Base-by-base conservation (phyloP, 2,888 invertebrate genomes). In the Schrankia costaestrigalis region DNA sequence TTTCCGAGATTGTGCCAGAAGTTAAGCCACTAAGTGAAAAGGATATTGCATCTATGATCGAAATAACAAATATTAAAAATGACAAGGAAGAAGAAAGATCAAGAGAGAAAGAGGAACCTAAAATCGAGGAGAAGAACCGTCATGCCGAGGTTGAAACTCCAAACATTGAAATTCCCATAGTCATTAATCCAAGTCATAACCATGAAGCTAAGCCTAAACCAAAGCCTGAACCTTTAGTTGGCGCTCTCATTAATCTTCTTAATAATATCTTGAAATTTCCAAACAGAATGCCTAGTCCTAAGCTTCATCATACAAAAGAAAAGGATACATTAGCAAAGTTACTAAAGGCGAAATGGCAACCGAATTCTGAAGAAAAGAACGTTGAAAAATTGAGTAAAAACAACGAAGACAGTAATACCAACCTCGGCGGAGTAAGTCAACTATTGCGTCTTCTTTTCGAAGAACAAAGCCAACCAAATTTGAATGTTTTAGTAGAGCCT, bases 201-300 rank as follows among this genome's bases (percentile, higher is more conserved):
- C 17, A n/a, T n/a, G n/a, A n/a, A n/a, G n/a, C n/a, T n/a, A n/a
- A n/a, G n/a, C n/a, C n/a, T n/a, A n/a, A n/a, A n/a, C n/a, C n/a
- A n/a, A n/a, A 22, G 9, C 31, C 36, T 19, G 13, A 35, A 15
- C 11, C 27, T 26, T 30, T 18, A 14, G 14, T 45, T 7, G 10
- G 25, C 1, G 35, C 26, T 4, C 19, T 51, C 8, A 28, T 48
- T 5, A 51, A 46, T 12, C 45, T 50, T 3, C 35, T 48, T 1
- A 48, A 50, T 15, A n/a, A 35, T 4, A 33, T 43, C 0, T 26
- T 48, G 3, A 50, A 48, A 14, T 24, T 25, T n/a, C 37, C 37
- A 2, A 36, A 37, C 3, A 26, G 30, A 1, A 12, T 22, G 11
- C 25, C 34, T 2, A 19, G 45, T 13, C 8, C 11, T 12, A 19